These are phyloP conservation scores for Chiroxiphia lanceolata DNA, from an alignment of 2,797 vertebrate species.

Conservation along the genomic window DNA sequence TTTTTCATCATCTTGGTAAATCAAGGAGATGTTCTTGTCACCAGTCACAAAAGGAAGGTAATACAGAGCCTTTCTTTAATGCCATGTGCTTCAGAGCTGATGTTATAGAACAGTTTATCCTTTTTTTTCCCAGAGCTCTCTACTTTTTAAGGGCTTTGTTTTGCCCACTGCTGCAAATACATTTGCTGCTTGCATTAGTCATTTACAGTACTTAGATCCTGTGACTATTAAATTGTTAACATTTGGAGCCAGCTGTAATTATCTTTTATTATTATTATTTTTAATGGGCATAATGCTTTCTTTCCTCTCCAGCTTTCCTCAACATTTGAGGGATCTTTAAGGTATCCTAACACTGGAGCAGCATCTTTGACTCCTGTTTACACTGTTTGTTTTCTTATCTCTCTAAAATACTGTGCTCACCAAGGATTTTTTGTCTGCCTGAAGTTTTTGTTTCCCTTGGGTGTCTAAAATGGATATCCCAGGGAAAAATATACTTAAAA, in stretches of 20 bases:
- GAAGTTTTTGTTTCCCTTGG: neutral
- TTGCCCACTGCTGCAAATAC: neutral
- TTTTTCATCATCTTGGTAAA: neutral
- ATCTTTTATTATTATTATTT: slow-evolving; percentile 41
- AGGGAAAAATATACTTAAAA: neutral
- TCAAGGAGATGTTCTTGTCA: neutral
- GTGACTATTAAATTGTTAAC: slow-evolving; percentile 53
- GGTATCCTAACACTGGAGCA: neutral
- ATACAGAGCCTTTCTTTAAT: neutral
- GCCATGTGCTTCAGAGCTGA: neutral
- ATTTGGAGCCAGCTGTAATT: slow-evolving; percentile 62
- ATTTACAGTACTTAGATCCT: slow-evolving; percentile 60
- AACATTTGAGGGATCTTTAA: neutral
- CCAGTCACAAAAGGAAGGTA: neutral
- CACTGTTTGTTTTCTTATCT: neutral
- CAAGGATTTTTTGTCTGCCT: neutral
- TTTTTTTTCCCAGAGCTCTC: slow-evolving; percentile 19
- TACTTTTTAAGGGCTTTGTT: slow-evolving; percentile 61
- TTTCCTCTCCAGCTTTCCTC: slow-evolving; percentile 18
- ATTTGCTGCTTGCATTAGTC: slow-evolving; percentile 58
- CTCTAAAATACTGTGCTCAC: neutral
- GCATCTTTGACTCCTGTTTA: neutral
- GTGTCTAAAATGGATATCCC: neutral
- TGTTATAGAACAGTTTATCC: slow-evolving; percentile 16
- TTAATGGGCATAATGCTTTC: slow-evolving; percentile 30